phyloP scores from a whole-genome alignment of 2,888 invertebrate genomes.

The Eupithecia vulgata region DNA sequence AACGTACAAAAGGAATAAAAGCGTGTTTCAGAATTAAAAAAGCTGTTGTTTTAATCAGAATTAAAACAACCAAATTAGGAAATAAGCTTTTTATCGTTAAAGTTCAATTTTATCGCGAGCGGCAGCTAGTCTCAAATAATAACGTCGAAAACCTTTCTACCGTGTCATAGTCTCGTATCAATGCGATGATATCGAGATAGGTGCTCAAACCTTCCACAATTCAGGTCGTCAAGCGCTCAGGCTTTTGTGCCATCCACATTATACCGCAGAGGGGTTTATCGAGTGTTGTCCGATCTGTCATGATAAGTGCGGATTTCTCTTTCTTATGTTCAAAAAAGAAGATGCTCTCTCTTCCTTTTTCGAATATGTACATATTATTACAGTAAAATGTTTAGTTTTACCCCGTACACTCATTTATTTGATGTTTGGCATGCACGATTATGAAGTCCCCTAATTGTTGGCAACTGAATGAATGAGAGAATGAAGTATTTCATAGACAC shows the following conservation, averaged over 20 bases:
- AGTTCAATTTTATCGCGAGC: background rate
- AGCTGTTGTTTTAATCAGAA: too few species aligned
- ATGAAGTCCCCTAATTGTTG: too few species aligned
- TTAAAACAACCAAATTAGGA: background rate
- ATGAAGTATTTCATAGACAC: too few species aligned
- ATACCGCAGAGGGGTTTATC: slow-evolving; percentile 21
- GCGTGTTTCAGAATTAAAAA: background rate
- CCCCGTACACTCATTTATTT: too few species aligned
- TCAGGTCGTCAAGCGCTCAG: slow-evolving; percentile 23
- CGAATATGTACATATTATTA: too few species aligned
- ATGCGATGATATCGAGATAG: background rate
- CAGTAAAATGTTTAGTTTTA: too few species aligned
- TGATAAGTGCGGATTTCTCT: slow-evolving; percentile 26
- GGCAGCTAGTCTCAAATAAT: background rate
- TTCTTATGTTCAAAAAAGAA: too few species aligned
- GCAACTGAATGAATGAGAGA: too few species aligned
- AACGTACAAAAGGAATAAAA: background rate
- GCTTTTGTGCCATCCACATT: slow-evolving; percentile 22
- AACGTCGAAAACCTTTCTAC: background rate
- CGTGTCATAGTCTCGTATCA: slow-evolving; percentile 1
- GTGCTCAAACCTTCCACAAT: slow-evolving; percentile 22
- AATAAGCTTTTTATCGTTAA: background rate
- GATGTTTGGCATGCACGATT: too few species aligned
- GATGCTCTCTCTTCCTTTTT: too few species aligned
- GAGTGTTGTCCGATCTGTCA: slow-evolving; percentile 28